These are phyloP conservation scores for Mamestra configurata DNA, from an alignment of 1,140 invertebrate genomes.

Conservation along the genomic window DNA sequence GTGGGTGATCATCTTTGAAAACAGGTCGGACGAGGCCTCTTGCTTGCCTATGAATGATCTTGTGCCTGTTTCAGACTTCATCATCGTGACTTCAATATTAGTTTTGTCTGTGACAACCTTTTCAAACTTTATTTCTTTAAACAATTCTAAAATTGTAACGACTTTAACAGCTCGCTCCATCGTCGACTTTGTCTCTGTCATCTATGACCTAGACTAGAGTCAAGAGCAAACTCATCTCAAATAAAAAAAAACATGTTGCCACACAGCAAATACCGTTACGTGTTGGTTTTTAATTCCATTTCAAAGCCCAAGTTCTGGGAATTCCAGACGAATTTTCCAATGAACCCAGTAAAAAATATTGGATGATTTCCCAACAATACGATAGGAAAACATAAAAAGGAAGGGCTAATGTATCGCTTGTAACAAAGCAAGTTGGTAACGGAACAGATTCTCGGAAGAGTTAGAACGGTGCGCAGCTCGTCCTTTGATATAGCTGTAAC, in stretches of 20 bases:
- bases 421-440: constrained; percentile 57
- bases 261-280: neutral
- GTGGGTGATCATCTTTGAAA: constrained; percentile 3
- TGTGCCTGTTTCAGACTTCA: too few species aligned
- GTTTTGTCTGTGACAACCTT: too few species aligned
- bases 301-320: neutral
- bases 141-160: too few species aligned
- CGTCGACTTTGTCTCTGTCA: too few species aligned
- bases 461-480: constrained; percentile 24
- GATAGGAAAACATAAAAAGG: constrained; percentile 53
- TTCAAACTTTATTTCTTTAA: too few species aligned
- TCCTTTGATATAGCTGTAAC: constrained; percentile 62
- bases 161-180: too few species aligned
- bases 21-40: neutral
- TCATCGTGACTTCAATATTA: too few species aligned
- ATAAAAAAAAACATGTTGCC: too few species aligned
- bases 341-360: constrained; percentile 25
- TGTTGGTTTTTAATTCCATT: neutral
- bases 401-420: constrained; percentile 55
- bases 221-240: too few species aligned
- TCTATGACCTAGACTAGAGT: too few species aligned
- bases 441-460: constrained; percentile 57
- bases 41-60: neutral
- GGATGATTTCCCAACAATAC: constrained; percentile 43
- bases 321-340: constrained; percentile 2